These are phyloP conservation scores for Bombus confusus DNA, from an alignment of 1,140 invertebrate genomes.

Conservation along the genomic window DNA sequence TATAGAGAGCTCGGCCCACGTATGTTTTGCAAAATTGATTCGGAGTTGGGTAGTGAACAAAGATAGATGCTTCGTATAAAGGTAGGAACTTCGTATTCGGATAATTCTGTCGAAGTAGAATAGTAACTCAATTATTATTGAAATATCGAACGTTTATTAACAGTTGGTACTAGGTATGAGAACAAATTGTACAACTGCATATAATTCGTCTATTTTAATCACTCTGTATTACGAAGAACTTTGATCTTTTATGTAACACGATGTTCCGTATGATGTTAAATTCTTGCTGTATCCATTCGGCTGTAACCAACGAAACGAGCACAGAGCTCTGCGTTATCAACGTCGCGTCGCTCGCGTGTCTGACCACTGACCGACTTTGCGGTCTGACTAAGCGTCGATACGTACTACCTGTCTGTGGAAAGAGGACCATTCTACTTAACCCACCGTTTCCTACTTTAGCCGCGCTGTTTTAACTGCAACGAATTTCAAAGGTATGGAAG, in stretches of 20 bases:
- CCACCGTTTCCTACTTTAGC: constrained; percentile 31
- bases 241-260: background rate
- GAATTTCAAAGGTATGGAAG: background rate
- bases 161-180: too few species aligned
- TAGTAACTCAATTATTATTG: too few species aligned
- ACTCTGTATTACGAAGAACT: too few species aligned
- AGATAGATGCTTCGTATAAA: background rate
- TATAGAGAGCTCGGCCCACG: too few species aligned
- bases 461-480: background rate
- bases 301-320: background rate
- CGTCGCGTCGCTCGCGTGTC: background rate
- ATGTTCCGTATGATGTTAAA: background rate
- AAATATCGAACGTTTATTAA: too few species aligned
- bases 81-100: background rate
- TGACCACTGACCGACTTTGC: too few species aligned
- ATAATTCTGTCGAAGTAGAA: too few species aligned
- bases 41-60: background rate
- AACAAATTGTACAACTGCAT: too few species aligned
- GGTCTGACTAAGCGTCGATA: constrained; percentile 29
- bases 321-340: constrained; percentile 15
- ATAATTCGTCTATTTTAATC: too few species aligned
- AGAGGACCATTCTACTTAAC: constrained; percentile 45
- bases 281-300: background rate
- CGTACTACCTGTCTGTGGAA: constrained; percentile 11
- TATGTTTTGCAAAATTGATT: background rate